Conservation (phyloP, 1,140 invertebrate genomes). For the Gryllus bimaculatus region DNA sequence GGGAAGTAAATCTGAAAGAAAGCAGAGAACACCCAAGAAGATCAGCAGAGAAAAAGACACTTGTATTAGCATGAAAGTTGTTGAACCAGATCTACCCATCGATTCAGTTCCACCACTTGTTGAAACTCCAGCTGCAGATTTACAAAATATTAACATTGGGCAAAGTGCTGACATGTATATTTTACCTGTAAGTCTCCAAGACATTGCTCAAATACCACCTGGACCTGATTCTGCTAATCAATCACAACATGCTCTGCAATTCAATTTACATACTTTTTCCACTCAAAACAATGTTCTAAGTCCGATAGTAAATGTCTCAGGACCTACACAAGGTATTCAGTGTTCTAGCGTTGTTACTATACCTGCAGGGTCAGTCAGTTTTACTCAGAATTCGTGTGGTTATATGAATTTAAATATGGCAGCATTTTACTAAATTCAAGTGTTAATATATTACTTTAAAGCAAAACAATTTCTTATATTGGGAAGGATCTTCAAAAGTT, state of each 20-base stretch:
- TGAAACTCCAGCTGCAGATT: not conserved
- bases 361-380: slow-evolving; percentile 16
- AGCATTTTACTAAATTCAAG: slow-evolving; percentile 1
- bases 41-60: slow-evolving; percentile 16
- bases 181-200: slow-evolving; percentile 17
- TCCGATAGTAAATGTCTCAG: slow-evolving; percentile 13
- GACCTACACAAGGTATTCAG: not conserved
- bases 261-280: slow-evolving; percentile 18
- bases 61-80: not conserved
- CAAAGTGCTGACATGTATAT: slow-evolving; percentile 19
- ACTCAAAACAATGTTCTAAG: slow-evolving; percentile 12
- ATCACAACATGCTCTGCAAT: slow-evolving; percentile 15
- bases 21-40: slow-evolving; percentile 22
- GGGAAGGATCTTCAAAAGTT: too few relatives aligned
- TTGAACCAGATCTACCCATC: not conserved
- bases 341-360: slow-evolving; percentile 15
- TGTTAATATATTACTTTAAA: too few relatives aligned
- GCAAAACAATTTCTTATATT: too few relatives aligned
- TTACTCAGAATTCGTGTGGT: slow-evolving; percentile 17
- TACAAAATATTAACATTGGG: not conserved
- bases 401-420: slow-evolving; percentile 20
- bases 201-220: slow-evolving; percentile 6
- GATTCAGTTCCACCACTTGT: not conserved
- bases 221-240: not conserved
- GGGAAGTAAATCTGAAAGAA: slow-evolving; percentile 19